phyloP scores from a whole-genome alignment of 2,888 invertebrate species.

The Euphydryas editha region DNA sequence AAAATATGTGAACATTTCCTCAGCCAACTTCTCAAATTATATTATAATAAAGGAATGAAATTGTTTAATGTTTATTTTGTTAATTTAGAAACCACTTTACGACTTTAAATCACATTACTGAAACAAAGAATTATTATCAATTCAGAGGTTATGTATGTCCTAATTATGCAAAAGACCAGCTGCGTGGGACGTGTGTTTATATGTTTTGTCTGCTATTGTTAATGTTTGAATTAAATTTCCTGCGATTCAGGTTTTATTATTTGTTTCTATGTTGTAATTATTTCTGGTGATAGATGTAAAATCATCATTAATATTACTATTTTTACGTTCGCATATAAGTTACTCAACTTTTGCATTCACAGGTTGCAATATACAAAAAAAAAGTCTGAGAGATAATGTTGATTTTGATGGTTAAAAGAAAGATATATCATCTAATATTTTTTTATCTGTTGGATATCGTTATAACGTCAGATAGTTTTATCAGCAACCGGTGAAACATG shows the following conservation, averaged over 20 bases:
- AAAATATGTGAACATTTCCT: neutral
- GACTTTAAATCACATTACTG: neutral
- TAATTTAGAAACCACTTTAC: neutral
- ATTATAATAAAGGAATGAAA: neutral
- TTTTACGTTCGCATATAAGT: neutral
- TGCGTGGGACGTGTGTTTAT: slow-evolving; percentile 30
- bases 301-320: neutral
- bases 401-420: no score
- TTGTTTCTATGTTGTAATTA: slow-evolving; percentile 16
- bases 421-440: no score
- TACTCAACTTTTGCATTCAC: neutral
- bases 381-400: no score
- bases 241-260: slow-evolving; percentile 44
- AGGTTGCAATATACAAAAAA: no score
- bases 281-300: slow-evolving; percentile 1
- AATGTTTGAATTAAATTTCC: slow-evolving; percentile 56
- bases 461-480: no score
- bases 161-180: neutral
- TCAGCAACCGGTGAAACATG: no score
- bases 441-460: no score
- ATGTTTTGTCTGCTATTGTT: slow-evolving; percentile 42
- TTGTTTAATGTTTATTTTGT: neutral
- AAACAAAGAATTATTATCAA: neutral
- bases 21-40: neutral
- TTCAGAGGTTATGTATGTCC: slow-evolving; percentile 1